phyloP scores from a whole-genome alignment of 2,113 vertebrate species.

The Peucedramus taeniatus region DNA sequence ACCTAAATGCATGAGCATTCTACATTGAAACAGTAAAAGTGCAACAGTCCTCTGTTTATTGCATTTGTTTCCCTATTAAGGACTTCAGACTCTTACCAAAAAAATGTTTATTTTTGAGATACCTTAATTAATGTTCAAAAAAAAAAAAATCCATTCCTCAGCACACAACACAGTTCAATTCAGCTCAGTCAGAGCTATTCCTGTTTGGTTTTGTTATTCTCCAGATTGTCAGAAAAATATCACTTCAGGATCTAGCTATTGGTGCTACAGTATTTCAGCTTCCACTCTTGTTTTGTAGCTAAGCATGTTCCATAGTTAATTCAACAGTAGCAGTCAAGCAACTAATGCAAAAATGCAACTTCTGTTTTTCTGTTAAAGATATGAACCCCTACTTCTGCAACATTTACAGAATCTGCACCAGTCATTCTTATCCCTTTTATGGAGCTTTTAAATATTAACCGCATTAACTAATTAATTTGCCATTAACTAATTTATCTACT shows the following conservation, averaged over 20 bases:
- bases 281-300: background rate
- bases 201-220: background rate
- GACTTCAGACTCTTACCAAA: background rate
- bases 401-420: background rate
- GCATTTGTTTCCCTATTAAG: background rate
- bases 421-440: background rate
- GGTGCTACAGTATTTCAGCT: background rate
- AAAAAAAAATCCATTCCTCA: background rate
- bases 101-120: background rate
- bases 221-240: background rate
- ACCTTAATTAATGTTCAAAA: background rate
- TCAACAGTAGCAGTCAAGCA: background rate
- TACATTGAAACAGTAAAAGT: background rate
- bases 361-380: background rate
- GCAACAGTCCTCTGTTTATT: background rate
- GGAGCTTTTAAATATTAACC: constrained; percentile 13
- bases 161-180: background rate
- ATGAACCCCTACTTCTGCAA: background rate
- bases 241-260: background rate
- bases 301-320: background rate
- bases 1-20: background rate
- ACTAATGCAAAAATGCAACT: background rate
- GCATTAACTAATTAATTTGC: constrained; percentile 51
- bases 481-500: constrained; percentile 43
- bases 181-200: background rate